Evolutionary conservation across 2,797 vertebrate species (phyloP).

Genomic region (Oreochromis mossambicus): DNA sequence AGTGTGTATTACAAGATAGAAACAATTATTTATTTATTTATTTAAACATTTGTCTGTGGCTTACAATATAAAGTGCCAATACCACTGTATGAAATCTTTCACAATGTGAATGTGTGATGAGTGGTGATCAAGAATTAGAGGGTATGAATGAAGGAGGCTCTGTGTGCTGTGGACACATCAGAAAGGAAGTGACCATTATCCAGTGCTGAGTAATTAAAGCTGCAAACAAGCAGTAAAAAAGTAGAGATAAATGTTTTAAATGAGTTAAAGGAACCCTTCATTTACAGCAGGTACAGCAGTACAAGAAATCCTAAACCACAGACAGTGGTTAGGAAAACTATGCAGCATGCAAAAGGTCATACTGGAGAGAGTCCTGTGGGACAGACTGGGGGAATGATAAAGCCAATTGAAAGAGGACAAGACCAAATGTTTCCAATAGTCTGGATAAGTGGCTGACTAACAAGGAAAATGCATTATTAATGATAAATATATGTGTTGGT

Average conservation of each 20-base stretch:
- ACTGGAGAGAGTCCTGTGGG: background rate
- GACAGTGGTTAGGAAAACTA: background rate
- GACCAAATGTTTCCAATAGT: background rate
- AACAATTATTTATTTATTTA: background rate
- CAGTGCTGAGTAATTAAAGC: background rate
- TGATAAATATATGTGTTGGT: background rate
- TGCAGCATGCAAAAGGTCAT: background rate
- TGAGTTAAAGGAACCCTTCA: background rate
- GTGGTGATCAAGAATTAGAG: background rate
- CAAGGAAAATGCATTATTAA: background rate
- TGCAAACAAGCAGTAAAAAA: background rate
- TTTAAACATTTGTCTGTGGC: background rate
- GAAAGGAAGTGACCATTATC: background rate
- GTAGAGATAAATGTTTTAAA: background rate
- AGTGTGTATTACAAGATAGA: background rate
- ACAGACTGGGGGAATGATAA: background rate
- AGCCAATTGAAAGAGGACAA: background rate
- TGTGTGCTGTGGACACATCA: background rate
- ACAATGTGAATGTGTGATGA: background rate
- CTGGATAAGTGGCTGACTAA: background rate
- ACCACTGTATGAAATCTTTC: background rate
- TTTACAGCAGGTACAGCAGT: background rate
- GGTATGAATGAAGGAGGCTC: background rate
- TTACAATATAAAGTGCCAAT: background rate
- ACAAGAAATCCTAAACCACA: background rate